A percentile compares a stretch with the other conserved stretches of the same genome.
Conservation (phyloP, 37 sponge, comb jelly and placozoan species). For the Halisarca cf. caerulea region DNA sequence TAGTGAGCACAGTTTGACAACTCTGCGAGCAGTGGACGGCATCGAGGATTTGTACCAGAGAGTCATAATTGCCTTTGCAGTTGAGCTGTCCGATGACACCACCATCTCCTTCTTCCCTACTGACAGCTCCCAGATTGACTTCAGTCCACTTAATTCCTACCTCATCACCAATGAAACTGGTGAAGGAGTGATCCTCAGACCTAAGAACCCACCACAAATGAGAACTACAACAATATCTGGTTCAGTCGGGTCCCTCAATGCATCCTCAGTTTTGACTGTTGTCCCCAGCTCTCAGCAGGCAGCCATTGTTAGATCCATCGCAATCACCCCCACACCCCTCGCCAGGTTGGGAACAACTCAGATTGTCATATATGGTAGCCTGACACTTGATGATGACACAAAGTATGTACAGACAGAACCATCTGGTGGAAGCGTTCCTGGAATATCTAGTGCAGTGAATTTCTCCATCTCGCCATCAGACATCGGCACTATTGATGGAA, state of each 20-base stretch:
- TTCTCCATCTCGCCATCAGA: constrained; percentile 39
- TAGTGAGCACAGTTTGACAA: not conserved
- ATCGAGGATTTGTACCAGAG: constrained; percentile 1
- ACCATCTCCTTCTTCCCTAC: not conserved
- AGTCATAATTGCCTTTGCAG: not conserved
- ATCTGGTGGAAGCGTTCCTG: not conserved
- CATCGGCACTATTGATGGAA: constrained; percentile 27
- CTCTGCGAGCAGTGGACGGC: not conserved
- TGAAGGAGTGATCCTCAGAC: not conserved
- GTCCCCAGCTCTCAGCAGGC: too few species aligned
- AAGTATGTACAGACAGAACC: not conserved
- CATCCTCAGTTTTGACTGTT: not conserved
- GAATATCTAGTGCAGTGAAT: constrained; percentile 7
- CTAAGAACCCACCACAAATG: not conserved
- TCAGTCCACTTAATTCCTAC: not conserved
- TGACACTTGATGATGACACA: constrained; percentile 12
- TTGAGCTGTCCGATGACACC: not conserved
- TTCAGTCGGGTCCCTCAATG: not conserved
- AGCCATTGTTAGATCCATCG: not conserved
- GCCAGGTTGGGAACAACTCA: not conserved
- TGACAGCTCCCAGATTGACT: not conserved
- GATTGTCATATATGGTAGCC: not conserved
- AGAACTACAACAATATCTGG: not conserved
- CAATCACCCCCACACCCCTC: not conserved
- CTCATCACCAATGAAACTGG: not conserved